Evolutionary conservation across 2,113 vertebrate species (phyloP).

Genomic region (Himantopus leucocephalus): DNA sequence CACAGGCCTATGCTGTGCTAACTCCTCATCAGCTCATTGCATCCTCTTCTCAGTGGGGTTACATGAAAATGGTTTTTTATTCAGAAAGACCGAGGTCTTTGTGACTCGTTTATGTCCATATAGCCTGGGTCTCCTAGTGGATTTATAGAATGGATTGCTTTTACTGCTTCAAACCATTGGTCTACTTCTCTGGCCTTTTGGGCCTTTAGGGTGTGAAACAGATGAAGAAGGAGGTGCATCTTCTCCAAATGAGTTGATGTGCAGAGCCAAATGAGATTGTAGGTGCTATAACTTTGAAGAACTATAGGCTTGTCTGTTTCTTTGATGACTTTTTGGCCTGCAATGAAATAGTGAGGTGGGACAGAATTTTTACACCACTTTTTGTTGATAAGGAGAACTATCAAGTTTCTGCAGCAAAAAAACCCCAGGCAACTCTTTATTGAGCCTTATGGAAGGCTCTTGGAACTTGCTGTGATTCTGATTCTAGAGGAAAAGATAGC

Average conservation of each 20-base stretch:
- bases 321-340: not conserved
- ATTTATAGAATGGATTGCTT: not conserved
- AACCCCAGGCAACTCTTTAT: rapidly evolving
- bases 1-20: not conserved
- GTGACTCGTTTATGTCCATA: not conserved
- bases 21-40: not conserved
- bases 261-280: not conserved
- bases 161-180: not conserved
- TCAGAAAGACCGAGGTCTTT: not conserved
- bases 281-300: not conserved
- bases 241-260: not conserved
- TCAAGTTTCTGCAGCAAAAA: not conserved
- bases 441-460: not conserved
- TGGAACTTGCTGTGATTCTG: not conserved
- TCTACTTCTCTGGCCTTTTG: not conserved
- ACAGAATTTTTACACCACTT: not conserved
- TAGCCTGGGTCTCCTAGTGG: not conserved
- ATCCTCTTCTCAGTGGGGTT: not conserved
- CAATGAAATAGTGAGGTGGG: not conserved
- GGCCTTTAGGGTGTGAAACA: not conserved
- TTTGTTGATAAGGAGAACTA: not conserved
- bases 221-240: not conserved
- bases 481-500: not conserved
- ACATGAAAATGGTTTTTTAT: not conserved
- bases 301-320: not conserved